Base-by-base conservation (phyloP, 2,113 vertebrate species). In the Muntiacus reevesi region DNA sequence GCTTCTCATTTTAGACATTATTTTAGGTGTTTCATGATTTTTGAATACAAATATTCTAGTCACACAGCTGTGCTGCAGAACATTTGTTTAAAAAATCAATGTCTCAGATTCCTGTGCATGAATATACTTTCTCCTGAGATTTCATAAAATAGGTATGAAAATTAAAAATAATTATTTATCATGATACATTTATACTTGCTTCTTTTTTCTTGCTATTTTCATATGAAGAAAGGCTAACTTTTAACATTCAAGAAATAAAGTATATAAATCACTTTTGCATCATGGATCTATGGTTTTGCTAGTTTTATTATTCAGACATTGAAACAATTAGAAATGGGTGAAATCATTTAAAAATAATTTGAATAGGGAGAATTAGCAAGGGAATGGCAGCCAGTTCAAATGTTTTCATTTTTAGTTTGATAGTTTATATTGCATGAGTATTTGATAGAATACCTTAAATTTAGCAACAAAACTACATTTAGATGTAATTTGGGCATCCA, bases 311-410 rank as follows among this genome's bases (percentile, higher is more conserved):
- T 30, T 89, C 47, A 95, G 45, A 6, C 8, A 78, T 8, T 47
- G 25, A 92, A 57, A 94, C 81, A 94, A 95, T 85, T 95, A 92
- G 13, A 60, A 30, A 50, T 98, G 25, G 23, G n/a, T 4, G 55
- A 97, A 97, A 92, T 79, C 28, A 36, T n/a, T 97, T 36, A 93
- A 96, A 98, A 97, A 85, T 87, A 82, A 60, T 92, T 97, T 84
- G 6, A 97, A 96, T 1, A n/a, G 13, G 7, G 59, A 6, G n/a
- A 83, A 23, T 50, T 64, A 97, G 88, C 3, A 89, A 89, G 52
- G 27, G 33, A n/a, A 54, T 93, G 7, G 6, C 84, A 87, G 45
- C 3, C 81, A 97, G 10, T 92, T 54, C 23, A 96, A 76, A 74
- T 47, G 0, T 45, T 88, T 87, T 92, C 33, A 50, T 89, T 97